Evolutionary conservation across 2,797 vertebrate genomes (phyloP), one percentile per base, ranked within the genome.

Genomic region (Coilia nasus): DNA sequence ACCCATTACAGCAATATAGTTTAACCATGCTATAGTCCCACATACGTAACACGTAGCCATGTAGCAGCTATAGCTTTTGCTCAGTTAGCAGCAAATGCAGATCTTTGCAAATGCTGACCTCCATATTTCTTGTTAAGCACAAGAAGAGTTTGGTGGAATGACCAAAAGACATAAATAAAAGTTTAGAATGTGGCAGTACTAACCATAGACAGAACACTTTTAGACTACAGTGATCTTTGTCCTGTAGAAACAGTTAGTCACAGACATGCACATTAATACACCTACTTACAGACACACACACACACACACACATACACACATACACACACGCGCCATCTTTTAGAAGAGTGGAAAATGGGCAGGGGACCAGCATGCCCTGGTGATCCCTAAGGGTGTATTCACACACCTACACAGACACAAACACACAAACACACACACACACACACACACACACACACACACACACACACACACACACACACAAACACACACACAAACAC

Each of bases 261-360:
- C 17, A 82, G 7, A 78, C 54, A 75, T 28, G 59, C 60, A 57
- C 47, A 23, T 67, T 1, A 1, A 60, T 60, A 64, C 50, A 82
- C 15, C 80, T 44, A 11, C 9, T 41, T 31, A 75, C 67, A 75
- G 25, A 41, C 17, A 75, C 67, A 75, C 2, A 41, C n/a, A 41
- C 15, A 41, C 15, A 71, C 64, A 85, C 71, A 87, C 75, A 62
- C 44, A 81, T 75, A 75, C 54, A 71, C 85, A 87, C 90, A 83
- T 85, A 60, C 88, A 91, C 92, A 17, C 25, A n/a, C 71, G 15
- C 21, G 57, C 28, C 25, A 71, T 25, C 64, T 82, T 2, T n/a
- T 15, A 50, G 47, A 23, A 87, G 84, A 81, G 87, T 89, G 54
- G 75, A 81, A 23, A 71, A 71, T 71, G 25, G 28, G 64, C 64